A percentile compares a stretch with the other conserved stretches of the same genome.
Conservation (phyloP, 2,797 vertebrate genomes). For the Urosaurus nigricauda region DNA sequence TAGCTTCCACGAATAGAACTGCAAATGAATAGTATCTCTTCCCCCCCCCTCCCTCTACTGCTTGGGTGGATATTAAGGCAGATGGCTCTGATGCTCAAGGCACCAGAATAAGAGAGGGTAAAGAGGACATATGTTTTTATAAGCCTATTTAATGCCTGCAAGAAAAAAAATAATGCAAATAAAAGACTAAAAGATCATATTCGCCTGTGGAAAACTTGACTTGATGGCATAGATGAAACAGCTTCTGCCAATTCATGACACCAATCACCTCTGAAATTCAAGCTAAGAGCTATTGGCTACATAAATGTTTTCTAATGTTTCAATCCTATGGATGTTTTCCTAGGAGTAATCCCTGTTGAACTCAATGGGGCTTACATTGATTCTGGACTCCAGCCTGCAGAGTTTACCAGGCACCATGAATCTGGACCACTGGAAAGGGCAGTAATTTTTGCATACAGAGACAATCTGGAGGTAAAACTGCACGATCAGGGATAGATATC, state of each 20-base stretch:
- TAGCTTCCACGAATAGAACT: slow-evolving; percentile 72
- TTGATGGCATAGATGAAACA: not conserved
- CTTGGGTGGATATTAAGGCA: slow-evolving; percentile 56
- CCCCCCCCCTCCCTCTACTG: not conserved
- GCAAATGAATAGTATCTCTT: slow-evolving; percentile 70
- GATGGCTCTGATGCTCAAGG: slow-evolving; percentile 50
- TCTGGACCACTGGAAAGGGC: not conserved
- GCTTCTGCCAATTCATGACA: not conserved
- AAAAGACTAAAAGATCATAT: not conserved
- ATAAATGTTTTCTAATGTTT: not conserved
- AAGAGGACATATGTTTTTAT: slow-evolving; percentile 60
- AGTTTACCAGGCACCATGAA: not conserved
- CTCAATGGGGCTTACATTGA: not conserved
- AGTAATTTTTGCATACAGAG: not conserved
- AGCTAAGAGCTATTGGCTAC: not conserved
- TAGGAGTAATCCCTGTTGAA: not conserved
- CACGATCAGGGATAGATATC: not conserved
- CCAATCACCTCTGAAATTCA: not conserved
- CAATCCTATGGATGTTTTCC: not conserved
- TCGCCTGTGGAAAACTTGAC: not conserved
- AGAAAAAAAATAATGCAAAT: not conserved
- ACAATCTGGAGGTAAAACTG: not conserved
- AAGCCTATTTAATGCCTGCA: not conserved
- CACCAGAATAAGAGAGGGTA: slow-evolving; percentile 62
- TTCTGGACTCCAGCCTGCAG: no score